Conservation (phyloP, 2,888 invertebrate species). For the Meghimatium bilineatum region DNA sequence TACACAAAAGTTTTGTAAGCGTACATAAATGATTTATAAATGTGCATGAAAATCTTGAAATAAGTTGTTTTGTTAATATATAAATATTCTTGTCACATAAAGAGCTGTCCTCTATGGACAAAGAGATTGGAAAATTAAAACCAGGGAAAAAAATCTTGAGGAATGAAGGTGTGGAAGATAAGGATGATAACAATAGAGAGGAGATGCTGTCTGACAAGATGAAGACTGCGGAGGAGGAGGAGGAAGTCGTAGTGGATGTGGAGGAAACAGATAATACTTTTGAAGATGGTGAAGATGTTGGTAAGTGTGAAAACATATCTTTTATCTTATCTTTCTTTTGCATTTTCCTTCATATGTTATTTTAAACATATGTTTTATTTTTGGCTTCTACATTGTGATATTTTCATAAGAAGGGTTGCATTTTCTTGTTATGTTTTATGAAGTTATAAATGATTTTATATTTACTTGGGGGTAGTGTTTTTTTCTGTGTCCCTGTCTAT, state of each 20-base stretch:
- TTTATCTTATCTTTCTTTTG: not conserved
- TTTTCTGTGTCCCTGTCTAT: no score
- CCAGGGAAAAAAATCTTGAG: conserved; percentile 18
- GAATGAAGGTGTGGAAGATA: conserved; percentile 3
- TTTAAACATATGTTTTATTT: no score
- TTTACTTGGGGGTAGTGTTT: no score
- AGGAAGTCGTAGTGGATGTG: not conserved
- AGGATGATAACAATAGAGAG: not conserved
- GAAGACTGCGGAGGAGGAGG: conserved; percentile 1
- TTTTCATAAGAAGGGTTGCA: no score
- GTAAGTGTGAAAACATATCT: not conserved
- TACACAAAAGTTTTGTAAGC: no score
- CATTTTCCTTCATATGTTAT: no score
- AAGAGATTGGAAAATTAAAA: conserved; percentile 38
- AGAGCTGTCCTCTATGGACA: conserved; percentile 38
- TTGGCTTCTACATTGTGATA: no score
- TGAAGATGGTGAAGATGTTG: not conserved
- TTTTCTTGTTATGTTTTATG: no score
- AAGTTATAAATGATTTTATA: no score
- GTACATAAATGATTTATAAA: no score
- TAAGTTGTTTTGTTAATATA: not conserved
- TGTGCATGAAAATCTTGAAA: no score
- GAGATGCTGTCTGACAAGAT: not conserved
- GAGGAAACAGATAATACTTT: not conserved
- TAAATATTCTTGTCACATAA: not conserved